These are phyloP conservation scores for Actinernus sp. DNA, from an alignment of 92 coral and sea anemone species.

Conservation along the genomic window DNA sequence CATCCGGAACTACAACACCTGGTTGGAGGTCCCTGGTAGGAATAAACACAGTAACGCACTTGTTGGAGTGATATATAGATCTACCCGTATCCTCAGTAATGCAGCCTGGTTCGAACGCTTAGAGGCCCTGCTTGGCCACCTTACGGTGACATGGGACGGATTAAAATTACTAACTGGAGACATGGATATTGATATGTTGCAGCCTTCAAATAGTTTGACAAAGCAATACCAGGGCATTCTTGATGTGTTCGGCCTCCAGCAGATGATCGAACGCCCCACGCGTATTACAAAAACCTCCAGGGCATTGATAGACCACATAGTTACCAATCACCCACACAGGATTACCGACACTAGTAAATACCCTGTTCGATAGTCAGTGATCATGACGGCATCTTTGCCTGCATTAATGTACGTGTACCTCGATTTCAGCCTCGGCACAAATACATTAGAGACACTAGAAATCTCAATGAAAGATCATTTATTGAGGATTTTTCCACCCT, in stretches of 20 bases:
- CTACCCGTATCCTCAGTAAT: constrained; percentile 2
- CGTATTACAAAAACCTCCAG: constrained; percentile 17
- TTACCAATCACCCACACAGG: constrained; percentile 29
- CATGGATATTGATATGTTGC: constrained; percentile 52
- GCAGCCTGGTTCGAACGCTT: constrained; percentile 38
- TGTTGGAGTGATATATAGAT: constrained; percentile 12
- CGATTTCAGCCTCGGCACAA: constrained; percentile 57
- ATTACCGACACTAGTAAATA: constrained; percentile 33
- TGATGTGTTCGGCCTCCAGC: constrained; percentile 26
- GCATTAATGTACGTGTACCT: constrained; percentile 54
- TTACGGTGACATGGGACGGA: constrained; percentile 64
- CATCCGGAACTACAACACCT: neutral
- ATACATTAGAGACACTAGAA: constrained; percentile 18
- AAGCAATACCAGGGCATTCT: constrained; percentile 39
- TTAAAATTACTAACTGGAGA: constrained; percentile 50
- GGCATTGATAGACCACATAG: constrained; percentile 60
- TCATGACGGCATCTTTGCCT: constrained; percentile 48
- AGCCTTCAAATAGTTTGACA: constrained; percentile 10
- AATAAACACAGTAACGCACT: constrained; percentile 14
- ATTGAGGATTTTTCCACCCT: constrained; percentile 55
- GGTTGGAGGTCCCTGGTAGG: constrained; percentile 18
- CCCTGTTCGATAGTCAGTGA: constrained; percentile 61
- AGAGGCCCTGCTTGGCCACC: constrained; percentile 25
- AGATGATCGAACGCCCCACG: constrained; percentile 24
- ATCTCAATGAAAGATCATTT: constrained; percentile 37